Evolutionary conservation across 2,888 invertebrate genomes (phyloP), one percentile per base, ranked within the genome.

Genomic region (Pristionchus fissidentatus): DNA sequence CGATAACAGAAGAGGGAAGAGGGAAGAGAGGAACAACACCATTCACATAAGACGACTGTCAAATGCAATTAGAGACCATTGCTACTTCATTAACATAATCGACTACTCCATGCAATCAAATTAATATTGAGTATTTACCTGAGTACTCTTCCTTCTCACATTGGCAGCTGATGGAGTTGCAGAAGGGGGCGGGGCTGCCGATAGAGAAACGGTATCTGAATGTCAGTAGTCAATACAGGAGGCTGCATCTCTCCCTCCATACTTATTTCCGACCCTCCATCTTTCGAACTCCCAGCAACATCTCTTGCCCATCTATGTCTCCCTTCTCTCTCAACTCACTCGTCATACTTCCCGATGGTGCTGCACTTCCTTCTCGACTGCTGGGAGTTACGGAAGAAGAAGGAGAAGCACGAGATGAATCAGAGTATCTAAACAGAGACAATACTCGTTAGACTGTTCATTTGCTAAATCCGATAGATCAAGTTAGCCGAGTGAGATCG

Each of bases 71-170:
- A n/a, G n/a, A n/a, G n/a, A n/a, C n/a, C n/a, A n/a, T n/a, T n/a
- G n/a, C n/a, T n/a, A n/a, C n/a, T n/a, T n/a, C n/a, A n/a, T n/a
- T n/a, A n/a, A n/a, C n/a, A n/a, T n/a, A n/a, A n/a, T n/a, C n/a
- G n/a, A n/a, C n/a, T n/a, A n/a, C n/a, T n/a, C n/a, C n/a, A n/a
- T n/a, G n/a, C n/a, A n/a, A n/a, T 60, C 49, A 49, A 49, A 49
- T 49, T 49, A 49, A 19, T 19, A 15, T 49, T 10, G 49, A 19
- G 49, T 49, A 49, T 87, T n/a, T 60, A 78, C 77, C 77, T 49
- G 49, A 49, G 88, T 88, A 84, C 89, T 87, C 85, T 87, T 88
- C 80, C 89, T 84, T 38, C 88, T 84, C 46, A 90, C 84, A 75
- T 87, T 88, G 8, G 88, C 84, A 8, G 89, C 87, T 26, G 88